These are phyloP conservation scores for Endotricha flammealis DNA, from an alignment of 2,888 invertebrate genomes.

Conservation along the genomic window DNA sequence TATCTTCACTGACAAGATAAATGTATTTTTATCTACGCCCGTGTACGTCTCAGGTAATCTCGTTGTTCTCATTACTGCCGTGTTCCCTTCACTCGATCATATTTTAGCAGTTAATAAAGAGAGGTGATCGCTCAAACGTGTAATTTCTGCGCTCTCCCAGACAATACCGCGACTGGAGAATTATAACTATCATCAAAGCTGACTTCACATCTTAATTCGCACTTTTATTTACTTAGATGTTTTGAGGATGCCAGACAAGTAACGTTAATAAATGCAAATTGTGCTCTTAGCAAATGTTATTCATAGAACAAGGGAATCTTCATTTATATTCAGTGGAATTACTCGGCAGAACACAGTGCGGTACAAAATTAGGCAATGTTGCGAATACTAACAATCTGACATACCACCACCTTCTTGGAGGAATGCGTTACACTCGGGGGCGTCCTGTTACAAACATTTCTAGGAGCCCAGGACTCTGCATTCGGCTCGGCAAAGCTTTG, in stretches of 20 bases:
- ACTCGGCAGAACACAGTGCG: constrained; percentile 47
- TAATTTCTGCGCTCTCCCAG: constrained; percentile 36
- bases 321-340: constrained; percentile 65
- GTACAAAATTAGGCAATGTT: constrained; percentile 43
- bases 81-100: constrained; percentile 40
- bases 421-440: constrained; percentile 23
- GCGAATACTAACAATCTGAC: constrained; percentile 27
- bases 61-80: constrained; percentile 39
- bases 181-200: no score
- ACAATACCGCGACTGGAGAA: background rate
- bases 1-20: constrained; percentile 33
- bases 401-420: constrained; percentile 19
- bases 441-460: constrained; percentile 24
- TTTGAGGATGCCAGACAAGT: constrained; percentile 34
- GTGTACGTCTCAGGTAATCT: constrained; percentile 46
- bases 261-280: constrained; percentile 53
- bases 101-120: constrained; percentile 57
- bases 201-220: constrained; percentile 1
- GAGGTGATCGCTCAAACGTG: constrained; percentile 48
- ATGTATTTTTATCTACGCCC: constrained; percentile 36
- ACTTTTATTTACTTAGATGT: constrained; percentile 6
- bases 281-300: constrained; percentile 60
- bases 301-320: constrained; percentile 59
- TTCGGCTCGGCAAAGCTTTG: constrained; percentile 29
- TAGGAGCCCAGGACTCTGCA: constrained; percentile 26